A percentile compares a stretch with the other conserved stretches of the same genome.
phyloP scores from a whole-genome alignment of 1,140 invertebrate genomes.

The Drosophila dunni region DNA sequence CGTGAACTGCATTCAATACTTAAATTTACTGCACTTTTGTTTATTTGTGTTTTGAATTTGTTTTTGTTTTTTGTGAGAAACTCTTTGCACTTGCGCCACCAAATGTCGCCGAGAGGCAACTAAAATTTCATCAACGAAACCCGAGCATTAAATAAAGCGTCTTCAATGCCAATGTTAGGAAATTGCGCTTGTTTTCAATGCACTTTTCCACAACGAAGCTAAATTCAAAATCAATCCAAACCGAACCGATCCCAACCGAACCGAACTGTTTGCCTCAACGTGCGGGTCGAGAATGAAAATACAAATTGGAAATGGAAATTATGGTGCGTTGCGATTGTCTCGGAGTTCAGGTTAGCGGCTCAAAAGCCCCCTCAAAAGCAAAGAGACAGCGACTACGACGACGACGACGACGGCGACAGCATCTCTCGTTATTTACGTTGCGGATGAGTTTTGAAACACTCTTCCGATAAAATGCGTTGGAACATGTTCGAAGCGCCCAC shows the following conservation, averaged over 20 bases:
- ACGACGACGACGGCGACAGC: slow-evolving; percentile 4
- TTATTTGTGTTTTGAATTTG: slow-evolving; percentile 12
- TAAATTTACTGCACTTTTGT: slow-evolving; percentile 28
- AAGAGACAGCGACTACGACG: background rate
- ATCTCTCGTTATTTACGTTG: slow-evolving; percentile 25
- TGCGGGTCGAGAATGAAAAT: slow-evolving; percentile 69
- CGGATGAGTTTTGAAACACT: slow-evolving; percentile 60
- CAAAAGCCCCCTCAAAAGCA: too few relatives aligned
- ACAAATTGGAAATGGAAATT: slow-evolving; percentile 44
- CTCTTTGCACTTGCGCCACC: slow-evolving; percentile 70
- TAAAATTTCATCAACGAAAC: slow-evolving; percentile 68
- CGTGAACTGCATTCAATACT: slow-evolving; percentile 35
- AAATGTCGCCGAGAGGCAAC: slow-evolving; percentile 43
- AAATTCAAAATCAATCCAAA: slow-evolving; percentile 23
- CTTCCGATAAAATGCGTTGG: slow-evolving; percentile 57
- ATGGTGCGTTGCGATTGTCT: slow-evolving; percentile 40
- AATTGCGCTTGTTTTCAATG: slow-evolving; percentile 62
- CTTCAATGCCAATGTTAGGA: slow-evolving; percentile 76
- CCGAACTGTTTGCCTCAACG: slow-evolving; percentile 62
- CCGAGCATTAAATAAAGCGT: slow-evolving; percentile 46
- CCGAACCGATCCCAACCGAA: slow-evolving; percentile 50
- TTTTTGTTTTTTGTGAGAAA: slow-evolving; percentile 11
- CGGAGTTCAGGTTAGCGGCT: slow-evolving; percentile 24
- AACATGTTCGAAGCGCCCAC: slow-evolving; percentile 79
- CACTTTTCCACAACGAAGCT: slow-evolving; percentile 36